phyloP scores from a whole-genome alignment of 2,113 vertebrate species.

The Nannobrachium achirus region DNA sequence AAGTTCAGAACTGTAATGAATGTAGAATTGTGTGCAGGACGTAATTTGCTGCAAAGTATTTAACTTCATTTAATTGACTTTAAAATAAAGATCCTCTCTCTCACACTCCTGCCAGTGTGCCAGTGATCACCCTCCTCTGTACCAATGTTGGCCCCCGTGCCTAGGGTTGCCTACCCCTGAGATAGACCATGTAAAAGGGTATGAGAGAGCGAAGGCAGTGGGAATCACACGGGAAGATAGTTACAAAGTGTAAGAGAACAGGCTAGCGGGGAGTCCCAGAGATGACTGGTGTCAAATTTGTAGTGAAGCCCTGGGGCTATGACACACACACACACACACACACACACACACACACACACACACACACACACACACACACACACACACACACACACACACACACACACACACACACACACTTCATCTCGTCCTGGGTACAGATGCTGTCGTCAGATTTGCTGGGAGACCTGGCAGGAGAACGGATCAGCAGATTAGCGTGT shows the following conservation, averaged over 20 bases:
- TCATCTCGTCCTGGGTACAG: background rate
- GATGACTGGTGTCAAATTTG: conserved; percentile 78
- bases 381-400: background rate
- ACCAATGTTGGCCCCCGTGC: too few relatives aligned
- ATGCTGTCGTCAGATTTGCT: too few relatives aligned
- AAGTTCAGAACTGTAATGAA: too few relatives aligned
- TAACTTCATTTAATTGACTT: too few relatives aligned
- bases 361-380: background rate
- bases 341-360: conserved; percentile 25
- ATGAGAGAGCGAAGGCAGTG: conserved; percentile 25
- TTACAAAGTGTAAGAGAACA: conserved; percentile 44
- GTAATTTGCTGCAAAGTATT: too few relatives aligned
- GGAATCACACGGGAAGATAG: conserved; percentile 29
- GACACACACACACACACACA: conserved; percentile 16
- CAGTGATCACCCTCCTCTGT: too few relatives aligned
- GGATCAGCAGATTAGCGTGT: conserved; percentile 52
- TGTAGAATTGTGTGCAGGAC: too few relatives aligned
- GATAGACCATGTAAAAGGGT: conserved; percentile 18
- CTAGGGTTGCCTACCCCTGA: too few relatives aligned
- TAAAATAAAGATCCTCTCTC: too few relatives aligned
- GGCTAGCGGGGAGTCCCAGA: conserved; percentile 45
- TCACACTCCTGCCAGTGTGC: too few relatives aligned
- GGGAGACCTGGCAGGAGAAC: conserved; percentile 40
- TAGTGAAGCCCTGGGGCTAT: conserved; percentile 55
- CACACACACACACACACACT: conserved; percentile 3